Conservation (phyloP, 1,140 invertebrate genomes). For the Heliconius hermathena region DNA sequence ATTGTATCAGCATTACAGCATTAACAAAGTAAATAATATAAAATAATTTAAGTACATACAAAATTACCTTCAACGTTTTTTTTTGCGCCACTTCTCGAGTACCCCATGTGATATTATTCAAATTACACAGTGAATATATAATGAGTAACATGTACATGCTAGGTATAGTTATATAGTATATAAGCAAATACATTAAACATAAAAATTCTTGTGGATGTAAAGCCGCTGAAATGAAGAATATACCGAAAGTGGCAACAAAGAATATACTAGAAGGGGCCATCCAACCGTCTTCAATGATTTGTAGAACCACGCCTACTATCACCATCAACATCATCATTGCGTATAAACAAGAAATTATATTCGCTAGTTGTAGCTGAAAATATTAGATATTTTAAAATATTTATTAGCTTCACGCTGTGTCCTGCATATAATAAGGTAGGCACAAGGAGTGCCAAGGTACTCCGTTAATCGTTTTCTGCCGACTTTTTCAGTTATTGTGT, state of each 20-base stretch:
- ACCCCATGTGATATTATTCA: constrained; percentile 95
- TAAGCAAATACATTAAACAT: constrained; percentile 89
- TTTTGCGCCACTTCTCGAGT: constrained; percentile 88
- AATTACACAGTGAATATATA: constrained; percentile 94
- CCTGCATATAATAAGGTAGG: no score
- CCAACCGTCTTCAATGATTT: constrained; percentile 90
- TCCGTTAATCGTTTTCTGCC: no score
- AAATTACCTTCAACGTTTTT: constrained; percentile 89
- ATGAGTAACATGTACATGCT: constrained; percentile 97
- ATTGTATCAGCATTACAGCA: no score
- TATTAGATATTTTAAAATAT: neutral
- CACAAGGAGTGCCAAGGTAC: no score
- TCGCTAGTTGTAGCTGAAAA: constrained; percentile 92
- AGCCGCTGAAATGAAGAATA: constrained; percentile 82
- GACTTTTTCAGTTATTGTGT: no score
- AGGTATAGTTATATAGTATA: constrained; percentile 96
- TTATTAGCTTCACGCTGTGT: no score
- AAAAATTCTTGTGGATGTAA: constrained; percentile 93
- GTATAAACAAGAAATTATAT: constrained; percentile 95
- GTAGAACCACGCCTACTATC: constrained; percentile 91
- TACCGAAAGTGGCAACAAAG: constrained; percentile 84
- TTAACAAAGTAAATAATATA: neutral
- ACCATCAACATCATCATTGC: constrained; percentile 96
- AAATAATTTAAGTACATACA: neutral
- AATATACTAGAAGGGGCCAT: constrained; percentile 91